Evolutionary conservation across 2,113 vertebrate genomes (phyloP).

Genomic region (Meleagris gallopavo): DNA sequence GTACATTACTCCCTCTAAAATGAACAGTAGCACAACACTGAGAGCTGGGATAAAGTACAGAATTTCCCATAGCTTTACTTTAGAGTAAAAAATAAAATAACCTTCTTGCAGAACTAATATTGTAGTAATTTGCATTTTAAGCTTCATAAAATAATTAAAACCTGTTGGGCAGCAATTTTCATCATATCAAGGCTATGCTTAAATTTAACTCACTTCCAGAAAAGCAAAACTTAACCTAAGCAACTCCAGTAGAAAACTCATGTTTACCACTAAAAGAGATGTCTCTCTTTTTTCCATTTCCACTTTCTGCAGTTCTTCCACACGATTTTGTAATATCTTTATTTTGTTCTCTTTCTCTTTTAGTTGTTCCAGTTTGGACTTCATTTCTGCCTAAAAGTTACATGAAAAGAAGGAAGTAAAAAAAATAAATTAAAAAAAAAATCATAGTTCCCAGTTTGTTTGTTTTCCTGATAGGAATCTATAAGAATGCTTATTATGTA

Average conservation of each 20-base stretch:
- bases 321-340: conserved; percentile 74
- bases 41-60: background rate
- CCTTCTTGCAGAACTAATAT: background rate
- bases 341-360: conserved; percentile 82
- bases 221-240: background rate
- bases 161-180: background rate
- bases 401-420: background rate
- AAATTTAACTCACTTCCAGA: background rate
- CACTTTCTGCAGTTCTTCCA: conserved; percentile 70
- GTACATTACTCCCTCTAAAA: background rate
- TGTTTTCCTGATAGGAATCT: background rate
- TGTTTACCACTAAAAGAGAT: conserved; percentile 63
- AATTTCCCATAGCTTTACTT: background rate
- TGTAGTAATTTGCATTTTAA: background rate
- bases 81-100: background rate
- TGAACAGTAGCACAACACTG: background rate
- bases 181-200: background rate
- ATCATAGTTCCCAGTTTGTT: background rate
- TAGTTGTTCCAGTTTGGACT: conserved; percentile 76
- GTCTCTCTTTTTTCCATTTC: conserved; percentile 23
- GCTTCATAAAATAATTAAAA: background rate
- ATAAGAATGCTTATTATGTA: background rate
- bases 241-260: background rate
- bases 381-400: conserved; percentile 79
- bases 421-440: background rate